Conservation (phyloP, 1,140 invertebrate species). For the Latrodectus geometricus region DNA sequence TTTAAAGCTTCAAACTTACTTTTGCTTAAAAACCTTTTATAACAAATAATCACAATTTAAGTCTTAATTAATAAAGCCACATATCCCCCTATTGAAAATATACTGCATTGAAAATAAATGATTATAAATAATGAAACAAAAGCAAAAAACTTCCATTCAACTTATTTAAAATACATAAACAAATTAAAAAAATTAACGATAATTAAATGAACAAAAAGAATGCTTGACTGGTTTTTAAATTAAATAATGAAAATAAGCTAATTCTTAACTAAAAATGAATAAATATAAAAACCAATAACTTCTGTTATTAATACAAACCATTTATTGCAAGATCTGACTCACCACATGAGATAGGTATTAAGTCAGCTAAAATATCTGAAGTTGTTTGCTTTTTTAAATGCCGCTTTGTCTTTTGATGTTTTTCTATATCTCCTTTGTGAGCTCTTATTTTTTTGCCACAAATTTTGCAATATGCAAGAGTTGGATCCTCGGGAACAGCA, state of each 20-base stretch:
- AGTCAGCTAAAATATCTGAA: constrained; percentile 56
- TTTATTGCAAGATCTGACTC: constrained; percentile 13
- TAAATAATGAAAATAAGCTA: background rate
- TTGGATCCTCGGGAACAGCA: constrained; percentile 58
- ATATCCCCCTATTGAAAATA: too few relatives aligned
- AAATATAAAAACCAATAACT: background rate
- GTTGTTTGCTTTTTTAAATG: constrained; percentile 60
- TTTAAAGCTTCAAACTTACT: too few relatives aligned
- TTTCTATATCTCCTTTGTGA: constrained; percentile 60
- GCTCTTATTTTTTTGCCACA: constrained; percentile 58
- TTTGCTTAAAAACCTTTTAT: too few relatives aligned
- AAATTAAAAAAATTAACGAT: too few relatives aligned
- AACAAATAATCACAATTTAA: too few relatives aligned
- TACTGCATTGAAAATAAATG: too few relatives aligned
- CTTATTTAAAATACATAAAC: too few relatives aligned
- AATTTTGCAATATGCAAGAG: constrained; percentile 61
- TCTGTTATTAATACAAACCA: constrained; percentile 4
- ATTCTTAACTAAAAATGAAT: background rate
- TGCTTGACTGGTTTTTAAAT: too few relatives aligned
- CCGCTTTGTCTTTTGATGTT: constrained; percentile 58
- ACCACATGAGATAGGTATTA: constrained; percentile 60
- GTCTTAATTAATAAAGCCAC: too few relatives aligned
- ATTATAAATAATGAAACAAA: too few relatives aligned
- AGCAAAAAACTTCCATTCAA: too few relatives aligned
- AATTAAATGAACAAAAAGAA: too few relatives aligned